Base-by-base conservation (phyloP, 2,888 invertebrate genomes). In the Eilema caniola region DNA sequence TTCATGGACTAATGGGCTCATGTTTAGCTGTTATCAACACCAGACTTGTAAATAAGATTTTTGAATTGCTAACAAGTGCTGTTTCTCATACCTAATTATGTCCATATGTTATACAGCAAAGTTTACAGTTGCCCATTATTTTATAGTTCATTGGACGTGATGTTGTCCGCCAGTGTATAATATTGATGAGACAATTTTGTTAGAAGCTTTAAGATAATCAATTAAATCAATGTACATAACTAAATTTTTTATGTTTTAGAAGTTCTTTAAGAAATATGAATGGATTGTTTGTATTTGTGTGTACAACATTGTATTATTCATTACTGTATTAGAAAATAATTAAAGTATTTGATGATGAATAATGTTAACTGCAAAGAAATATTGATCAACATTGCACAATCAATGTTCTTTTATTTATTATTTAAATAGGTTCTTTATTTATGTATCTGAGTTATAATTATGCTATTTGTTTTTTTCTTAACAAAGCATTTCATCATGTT, bases 31-130 rank as follows among this genome's bases (percentile, higher is more conserved):
- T 20, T n/a, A 53, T 53, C 53, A 53, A n/a, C 53, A 53, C 20
- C 3, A 53, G 53, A 53, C 10, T 53, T 53, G 20, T n/a, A 53
- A 53, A 53, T 53, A 53, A 53, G 53, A 10, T n/a, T 53, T 53
- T 53, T 53, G 10, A 53, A 53, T n/a, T 53, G 20, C 53, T 41
- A 41, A 41, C 47, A n/a, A n/a, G 53, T 53, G n/a, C 53, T 8
- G 47, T 53, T n/a, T 20, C 20, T n/a, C 53, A 2, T n/a, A n/a
- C 53, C n/a, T 1, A 0, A n/a, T n/a, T 53, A 64, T 53, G 28
- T 25, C 64, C 64, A 64, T 64, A 64, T 64, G 64, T 53, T 64
- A 28, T 12, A 31, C 11, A 53, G 20, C 7, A 10, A 53, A 53
- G 20, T 24, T 24, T 28, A 47, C 7, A 8, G 25, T 47, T 47